A percentile compares a stretch with the other conserved stretches of the same genome.
Conservation (phyloP, 2,113 vertebrate genomes). For the Protobothrops flavoviridis region DNA sequence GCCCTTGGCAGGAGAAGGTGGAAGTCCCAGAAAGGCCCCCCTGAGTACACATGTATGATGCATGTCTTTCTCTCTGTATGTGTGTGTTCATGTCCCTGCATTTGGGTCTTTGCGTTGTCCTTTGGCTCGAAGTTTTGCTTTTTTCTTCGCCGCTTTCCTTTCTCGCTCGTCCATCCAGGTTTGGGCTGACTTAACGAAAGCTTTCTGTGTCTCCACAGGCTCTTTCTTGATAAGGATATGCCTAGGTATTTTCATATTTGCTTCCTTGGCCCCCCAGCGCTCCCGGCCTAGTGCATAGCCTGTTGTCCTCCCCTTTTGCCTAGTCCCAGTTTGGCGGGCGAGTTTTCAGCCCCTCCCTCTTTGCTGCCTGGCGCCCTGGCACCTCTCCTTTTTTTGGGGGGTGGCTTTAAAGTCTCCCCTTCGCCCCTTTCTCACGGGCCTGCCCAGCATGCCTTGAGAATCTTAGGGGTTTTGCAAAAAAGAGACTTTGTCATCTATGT, state of each 20-base stretch:
- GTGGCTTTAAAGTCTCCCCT: not conserved
- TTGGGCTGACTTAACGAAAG: conserved; percentile 77
- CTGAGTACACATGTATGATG: not conserved
- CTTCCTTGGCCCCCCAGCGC: conserved; percentile 74
- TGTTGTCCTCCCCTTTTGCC: conserved; percentile 56
- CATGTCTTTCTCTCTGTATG: not conserved
- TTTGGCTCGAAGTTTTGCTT: not conserved
- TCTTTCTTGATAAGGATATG: conserved; percentile 99
- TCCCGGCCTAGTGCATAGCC: conserved; percentile 69
- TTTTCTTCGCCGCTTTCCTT: conserved; percentile 48
- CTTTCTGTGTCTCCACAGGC: conserved; percentile 87
- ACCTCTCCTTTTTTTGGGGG: not conserved
- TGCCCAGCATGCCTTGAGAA: conserved; percentile 9
- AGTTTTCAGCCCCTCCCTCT: not conserved
- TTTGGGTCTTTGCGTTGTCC: not conserved
- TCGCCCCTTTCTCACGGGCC: not conserved
- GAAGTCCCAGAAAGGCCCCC: too few species aligned
- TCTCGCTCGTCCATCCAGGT: not conserved
- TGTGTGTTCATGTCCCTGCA: not conserved
- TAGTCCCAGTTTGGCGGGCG: not conserved
- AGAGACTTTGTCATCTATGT: not conserved
- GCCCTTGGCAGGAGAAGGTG: not conserved
- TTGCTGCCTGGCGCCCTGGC: not conserved
- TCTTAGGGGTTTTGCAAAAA: not conserved
- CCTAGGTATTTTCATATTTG: conserved; percentile 89